Evolutionary conservation across 2,888 invertebrate species (phyloP).

Genomic region (Colostygia pectinataria): DNA sequence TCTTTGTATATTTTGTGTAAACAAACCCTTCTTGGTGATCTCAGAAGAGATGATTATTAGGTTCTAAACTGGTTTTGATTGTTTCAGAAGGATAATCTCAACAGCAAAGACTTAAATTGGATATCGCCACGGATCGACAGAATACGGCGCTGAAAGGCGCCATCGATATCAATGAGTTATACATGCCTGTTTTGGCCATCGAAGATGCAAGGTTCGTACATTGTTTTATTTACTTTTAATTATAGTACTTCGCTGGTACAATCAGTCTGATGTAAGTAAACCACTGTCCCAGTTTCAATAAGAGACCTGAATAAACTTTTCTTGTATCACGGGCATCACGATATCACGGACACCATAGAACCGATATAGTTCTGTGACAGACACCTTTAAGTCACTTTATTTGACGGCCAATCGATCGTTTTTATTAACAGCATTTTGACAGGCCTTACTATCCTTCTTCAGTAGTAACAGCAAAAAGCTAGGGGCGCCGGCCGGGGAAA

Average conservation of each 20-base stretch:
- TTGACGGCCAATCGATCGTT: conserved; percentile 12
- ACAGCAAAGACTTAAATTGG: conserved; percentile 36
- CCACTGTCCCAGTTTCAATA: neutral
- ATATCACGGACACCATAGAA: too few relatives aligned
- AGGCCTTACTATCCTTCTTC: conserved; percentile 1
- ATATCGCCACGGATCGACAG: conserved; percentile 81
- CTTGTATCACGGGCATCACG: too few relatives aligned
- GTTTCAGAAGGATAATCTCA: conserved; percentile 41
- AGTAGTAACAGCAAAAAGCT: conserved; percentile 1
- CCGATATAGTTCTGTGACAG: too few relatives aligned
- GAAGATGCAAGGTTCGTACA: conserved; percentile 84
- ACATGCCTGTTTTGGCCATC: conserved; percentile 85
- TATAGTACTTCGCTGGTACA: conserved; percentile 36
- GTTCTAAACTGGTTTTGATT: too few relatives aligned
- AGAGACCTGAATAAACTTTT: conserved; percentile 4
- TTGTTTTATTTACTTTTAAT: too few relatives aligned
- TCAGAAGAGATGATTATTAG: too few relatives aligned
- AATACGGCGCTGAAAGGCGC: conserved; percentile 80
- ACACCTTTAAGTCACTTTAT: conserved; percentile 14
- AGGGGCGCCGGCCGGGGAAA: conserved; percentile 1
- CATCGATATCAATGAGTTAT: conserved; percentile 84
- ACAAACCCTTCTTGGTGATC: too few relatives aligned
- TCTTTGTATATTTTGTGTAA: too few relatives aligned
- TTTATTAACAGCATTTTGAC: conserved; percentile 11
- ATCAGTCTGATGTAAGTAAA: too few relatives aligned